Evolutionary conservation across 2,113 vertebrate genomes (phyloP), one percentile per base, ranked within the genome.

Genomic region (Empidonax traillii): DNA sequence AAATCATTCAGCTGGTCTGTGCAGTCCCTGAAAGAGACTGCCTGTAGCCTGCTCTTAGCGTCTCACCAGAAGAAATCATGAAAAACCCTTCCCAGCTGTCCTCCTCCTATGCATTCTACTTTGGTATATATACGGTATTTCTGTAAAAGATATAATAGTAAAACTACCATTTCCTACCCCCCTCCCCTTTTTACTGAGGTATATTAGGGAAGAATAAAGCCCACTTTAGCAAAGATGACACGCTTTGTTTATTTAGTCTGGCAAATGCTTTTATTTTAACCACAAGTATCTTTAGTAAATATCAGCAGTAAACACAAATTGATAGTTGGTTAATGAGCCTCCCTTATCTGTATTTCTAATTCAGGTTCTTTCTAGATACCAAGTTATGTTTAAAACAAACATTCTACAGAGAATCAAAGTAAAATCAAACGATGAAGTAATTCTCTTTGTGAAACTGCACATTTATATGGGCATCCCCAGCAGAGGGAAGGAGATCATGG

Each of bases 201-300:
- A 10, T 47, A 81, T 58, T 58, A 93, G 28, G 41, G 77, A 89
- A 37, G 31, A 89, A 25, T 31, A 84, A 85, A 90, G 33, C 73
- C 79, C 76, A 22, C 41, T 65, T 37, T 16, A 74, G 56, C 43
- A 51, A 85, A 90, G 79, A 81, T 2, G 5, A 81, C 56, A 93
- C 47, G 44, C 49, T 89, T 91, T 94, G 87, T 90, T 97, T 96
- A 96, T 93, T 97, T 59, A 95, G 59, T 73, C 80, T 94, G 63
- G 58, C 86, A 94, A 96, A 91, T 69, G 53, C 43, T 95, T 97
- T 97, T 96, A 91, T 91, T 97, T 96, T 95, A 95, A 95, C 91
- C 68, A 96, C 61, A 47, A 91, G 76, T 89, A 95, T 90, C 55
- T 85, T 89, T 87, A 73, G 75, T 72, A 96, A 97, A 92, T 95